Base-by-base conservation (phyloP, 2,888 invertebrate species). In the Lissonota sp. region DNA sequence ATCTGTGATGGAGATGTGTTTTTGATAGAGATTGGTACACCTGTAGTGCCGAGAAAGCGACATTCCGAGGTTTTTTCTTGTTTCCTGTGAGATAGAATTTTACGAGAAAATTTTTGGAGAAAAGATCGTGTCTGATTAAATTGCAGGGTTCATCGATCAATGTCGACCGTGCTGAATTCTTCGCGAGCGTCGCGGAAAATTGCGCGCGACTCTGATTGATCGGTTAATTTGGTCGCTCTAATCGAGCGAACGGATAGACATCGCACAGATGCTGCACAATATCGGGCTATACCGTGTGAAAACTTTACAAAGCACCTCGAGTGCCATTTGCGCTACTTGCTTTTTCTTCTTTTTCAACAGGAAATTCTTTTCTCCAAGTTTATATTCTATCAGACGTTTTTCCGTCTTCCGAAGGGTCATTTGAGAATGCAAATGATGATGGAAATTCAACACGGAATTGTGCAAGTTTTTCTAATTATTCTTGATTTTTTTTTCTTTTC, bases 211-310 rank as follows among this genome's bases (percentile, higher is more conserved):
- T n/a, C 26, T 73, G 73, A 73, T 73, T 55, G 73, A 73, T 73
- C 73, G 73, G 73, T 73, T 73, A 73, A 73, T 73, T 73, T 57
- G 55, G 44, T 10, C 26, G 73, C 37, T 55, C 55, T 55, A 73
- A 73, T 73, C 63, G 73, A 63, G 44, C 63, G 73, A 16, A 64
- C 46, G 51, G 73, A 73, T 62, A 53, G 63, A 72, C 53, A 55
- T 55, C 37, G 63, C 42, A 44, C 63, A 64, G 63, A 63, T 73
- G 73, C 51, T 63, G 49, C 63, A 55, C 73, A 64, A 73, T 73
- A 40, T 12, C 55, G 37, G 26, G 39, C 55, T 55, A 64, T 44
- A 44, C 26, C 53, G 44, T 16, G 26, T 26, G 46, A 58, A 40
- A 40, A 16, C 12, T 63, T 63, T 55, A 63, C 37, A 73, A 55